Base-by-base conservation (phyloP, 2,113 vertebrate species). In the Ceyx cyanopectus region DNA sequence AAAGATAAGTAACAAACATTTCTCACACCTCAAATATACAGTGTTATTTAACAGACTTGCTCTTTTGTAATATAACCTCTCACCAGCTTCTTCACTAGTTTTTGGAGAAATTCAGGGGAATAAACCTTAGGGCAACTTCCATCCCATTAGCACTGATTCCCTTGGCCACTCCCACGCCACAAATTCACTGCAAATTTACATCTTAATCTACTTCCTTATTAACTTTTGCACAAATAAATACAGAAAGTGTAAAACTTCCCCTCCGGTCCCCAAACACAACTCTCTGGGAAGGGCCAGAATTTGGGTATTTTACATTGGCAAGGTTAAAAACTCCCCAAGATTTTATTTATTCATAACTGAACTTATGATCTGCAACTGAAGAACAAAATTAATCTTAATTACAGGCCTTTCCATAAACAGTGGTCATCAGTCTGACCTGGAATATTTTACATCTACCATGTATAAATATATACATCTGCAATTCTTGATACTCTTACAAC, bases 251-350 rank as follows among this genome's bases (percentile, higher is more conserved):
- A 18, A 54, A 54, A 60, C 12, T 18, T 60, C n/a, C 12, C 14
- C 5, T 12, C 22, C 30, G 9, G 1, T 24, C 4, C 34, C 13
- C 54, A 50, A 78, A 34, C 29, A 46, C 15, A 50, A 12, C 9
- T 67, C 34, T 45, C 34, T 45, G n/a, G 7, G 22, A 86, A 40
- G 26, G 17, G 10, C 6, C 20, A 46, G 32, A 77, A 30, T 32
- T 67, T 0, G 0, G 4, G 4, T 24, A 32, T 61, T 61, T 43
- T 56, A 56, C 11, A 72, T 1, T 6, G 54, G 23, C 19, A 85
- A 67, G 34, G 20, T 48, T 21, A 56, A 80, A 82, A 65, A 18
- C 14, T 45, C 56, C 12, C 0, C 30, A 29, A 61, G 32, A 66
- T 32, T 32, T 54, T 60, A 13, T 32, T 60, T 32, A 32, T 19